Evolutionary conservation across 2,888 invertebrate genomes (phyloP), one percentile per base, ranked within the genome.

Genomic region (Synanthedon vespiformis): DNA sequence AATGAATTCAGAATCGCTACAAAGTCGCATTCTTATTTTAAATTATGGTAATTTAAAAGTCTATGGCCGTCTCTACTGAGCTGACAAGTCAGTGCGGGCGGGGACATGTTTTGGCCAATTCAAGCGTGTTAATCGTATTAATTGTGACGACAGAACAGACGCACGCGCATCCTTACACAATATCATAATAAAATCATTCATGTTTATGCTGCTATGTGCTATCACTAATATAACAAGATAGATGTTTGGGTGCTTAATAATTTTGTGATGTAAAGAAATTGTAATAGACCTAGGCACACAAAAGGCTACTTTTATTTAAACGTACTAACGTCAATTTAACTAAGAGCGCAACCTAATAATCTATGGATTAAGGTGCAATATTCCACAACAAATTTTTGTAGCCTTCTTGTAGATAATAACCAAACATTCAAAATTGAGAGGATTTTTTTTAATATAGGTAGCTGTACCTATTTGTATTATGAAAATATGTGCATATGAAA

Each of bases 61-160:
- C 63, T 60, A 63, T 60, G 51, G 60, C 60, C 58, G 57, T 58
- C 65, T 66, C 72, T 71, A 68, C 68, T 66, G 68, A 67, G 63
- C 68, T 76, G 48, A 48, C 48, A 48, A 16, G 48, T 48, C 48
- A 3, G 16, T 22, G 74, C 67, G 70, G 34, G 60, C 55, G 62
- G 63, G 69, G 74, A 74, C 79, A 74, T 79, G 81, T 84, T 81
- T 81, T 77, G 79, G 74, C 72, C 77, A 80, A 79, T 71, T 70
- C 77, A 79, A 72, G 83, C 84, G 81, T 84, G 78, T 65, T 80
- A 83, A 85, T 85, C 79, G 80, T 77, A 72, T 82, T 86, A 86
- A 86, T 86, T 83, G 79, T 77, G 44, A 44, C 44, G 44, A 44
- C 44, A 44, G 44, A 14, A 13, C 44, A 14, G 44, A 6, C 44